These are phyloP conservation scores for Spisula solida DNA, from an alignment of 2,888 invertebrate species.

Conservation along the genomic window DNA sequence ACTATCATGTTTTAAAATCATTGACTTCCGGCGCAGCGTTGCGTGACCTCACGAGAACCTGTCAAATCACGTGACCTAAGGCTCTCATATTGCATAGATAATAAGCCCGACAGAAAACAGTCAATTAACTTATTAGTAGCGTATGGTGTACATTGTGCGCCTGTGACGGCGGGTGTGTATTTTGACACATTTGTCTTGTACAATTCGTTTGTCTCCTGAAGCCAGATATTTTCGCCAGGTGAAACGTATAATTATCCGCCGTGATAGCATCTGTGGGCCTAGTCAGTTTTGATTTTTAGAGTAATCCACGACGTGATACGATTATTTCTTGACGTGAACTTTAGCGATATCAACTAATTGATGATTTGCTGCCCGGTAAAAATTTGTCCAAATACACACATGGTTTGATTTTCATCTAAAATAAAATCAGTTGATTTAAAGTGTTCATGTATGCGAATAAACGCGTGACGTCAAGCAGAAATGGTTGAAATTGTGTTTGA, in stretches of 20 bases:
- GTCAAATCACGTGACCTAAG: slow-evolving; percentile 43
- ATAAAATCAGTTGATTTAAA: too few species aligned
- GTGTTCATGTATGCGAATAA: too few species aligned
- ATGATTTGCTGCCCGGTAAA: background rate
- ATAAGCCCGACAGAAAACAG: slow-evolving; percentile 14
- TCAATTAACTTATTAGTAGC: slow-evolving; percentile 45
- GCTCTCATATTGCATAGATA: slow-evolving; percentile 34
- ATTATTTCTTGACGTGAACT: slow-evolving; percentile 35
- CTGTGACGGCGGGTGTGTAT: slow-evolving; percentile 53
- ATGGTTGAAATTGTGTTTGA: too few species aligned
- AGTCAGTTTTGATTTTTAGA: slow-evolving; percentile 61
- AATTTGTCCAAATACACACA: background rate
- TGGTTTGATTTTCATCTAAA: too few species aligned
- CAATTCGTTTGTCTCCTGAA: slow-evolving; percentile 43
- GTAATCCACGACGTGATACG: slow-evolving; percentile 59
- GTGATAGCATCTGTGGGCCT: slow-evolving; percentile 53
- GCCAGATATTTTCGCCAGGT: slow-evolving; percentile 61
- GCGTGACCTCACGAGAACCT: slow-evolving; percentile 59
- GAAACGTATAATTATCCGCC: slow-evolving; percentile 66
- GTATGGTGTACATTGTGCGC: slow-evolving; percentile 42
- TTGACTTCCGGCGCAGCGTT: slow-evolving; percentile 48
- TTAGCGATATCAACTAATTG: slow-evolving; percentile 34
- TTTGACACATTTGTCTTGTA: slow-evolving; percentile 66
- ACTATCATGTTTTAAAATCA: slow-evolving; percentile 34
- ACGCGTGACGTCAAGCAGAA: too few species aligned